A percentile compares a stretch with the other conserved stretches of the same genome.
phyloP scores from a whole-genome alignment of 2,113 vertebrate genomes.

The Charina bottae region DNA sequence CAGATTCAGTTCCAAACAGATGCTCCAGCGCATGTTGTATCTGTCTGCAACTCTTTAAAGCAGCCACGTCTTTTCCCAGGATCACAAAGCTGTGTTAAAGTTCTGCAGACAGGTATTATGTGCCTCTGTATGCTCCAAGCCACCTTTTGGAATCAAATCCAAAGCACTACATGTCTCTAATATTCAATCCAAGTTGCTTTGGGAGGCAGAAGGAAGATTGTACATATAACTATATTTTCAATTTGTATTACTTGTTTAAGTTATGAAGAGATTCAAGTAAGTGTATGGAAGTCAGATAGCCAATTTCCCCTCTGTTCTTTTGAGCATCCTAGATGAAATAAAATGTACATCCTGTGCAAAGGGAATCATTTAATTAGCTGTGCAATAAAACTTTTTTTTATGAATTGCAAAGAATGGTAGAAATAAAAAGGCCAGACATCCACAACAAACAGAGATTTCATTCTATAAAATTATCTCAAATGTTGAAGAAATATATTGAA shows the following conservation, averaged over 20 bases:
- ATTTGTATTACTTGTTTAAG: not conserved
- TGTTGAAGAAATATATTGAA: not conserved
- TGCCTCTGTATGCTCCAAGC: not conserved
- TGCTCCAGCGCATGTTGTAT: not conserved
- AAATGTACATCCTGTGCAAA: not conserved
- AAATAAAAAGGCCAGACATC: not conserved
- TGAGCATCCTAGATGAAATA: not conserved
- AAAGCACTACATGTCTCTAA: not conserved
- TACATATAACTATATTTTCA: not conserved
- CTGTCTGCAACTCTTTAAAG: not conserved
- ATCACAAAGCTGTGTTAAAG: not conserved
- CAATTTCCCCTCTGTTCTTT: not conserved
- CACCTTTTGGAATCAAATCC: not conserved
- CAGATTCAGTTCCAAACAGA: not conserved
- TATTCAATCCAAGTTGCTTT: not conserved
- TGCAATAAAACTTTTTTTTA: not conserved
- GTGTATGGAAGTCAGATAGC: not conserved
- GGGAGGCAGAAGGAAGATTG: not conserved
- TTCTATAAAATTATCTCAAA: not conserved
- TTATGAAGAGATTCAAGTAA: not conserved
- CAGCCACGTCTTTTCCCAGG: not conserved
- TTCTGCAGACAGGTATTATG: not conserved
- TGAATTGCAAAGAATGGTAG: not conserved
- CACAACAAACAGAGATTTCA: not conserved
- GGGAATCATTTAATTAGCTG: not conserved